Evolutionary conservation across 2,797 vertebrate species (phyloP).

Genomic region (Peromyscus aztecus): DNA sequence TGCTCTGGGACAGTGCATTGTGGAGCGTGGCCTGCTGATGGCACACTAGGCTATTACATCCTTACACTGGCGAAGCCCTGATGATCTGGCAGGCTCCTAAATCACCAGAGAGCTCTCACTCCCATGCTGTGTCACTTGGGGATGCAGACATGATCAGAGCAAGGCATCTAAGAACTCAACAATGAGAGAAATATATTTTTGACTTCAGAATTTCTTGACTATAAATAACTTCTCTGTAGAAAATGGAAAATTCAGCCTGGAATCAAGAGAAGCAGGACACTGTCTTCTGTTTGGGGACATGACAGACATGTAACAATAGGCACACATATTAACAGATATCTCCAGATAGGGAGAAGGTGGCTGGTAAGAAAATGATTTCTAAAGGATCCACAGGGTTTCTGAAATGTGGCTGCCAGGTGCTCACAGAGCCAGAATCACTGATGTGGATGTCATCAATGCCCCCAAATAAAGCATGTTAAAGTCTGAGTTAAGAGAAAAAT

Average conservation of each 20-base stretch:
- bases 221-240: slow-evolving; percentile 69
- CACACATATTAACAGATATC: background rate
- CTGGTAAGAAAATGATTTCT: slow-evolving; percentile 71
- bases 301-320: slow-evolving; percentile 45
- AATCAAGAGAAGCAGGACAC: slow-evolving; percentile 60
- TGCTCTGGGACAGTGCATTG: slow-evolving; percentile 64
- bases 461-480: slow-evolving; percentile 74
- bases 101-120: slow-evolving; percentile 75
- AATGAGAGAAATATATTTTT: slow-evolving; percentile 65
- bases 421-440: slow-evolving; percentile 41
- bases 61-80: slow-evolving; percentile 73
- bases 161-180: slow-evolving; percentile 74
- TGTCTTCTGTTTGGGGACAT: slow-evolving; percentile 48
- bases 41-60: slow-evolving; percentile 66
- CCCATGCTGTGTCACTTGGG: slow-evolving; percentile 78
- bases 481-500: slow-evolving; percentile 70
- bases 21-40: slow-evolving; percentile 11
- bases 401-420: slow-evolving; percentile 61
- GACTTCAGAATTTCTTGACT: slow-evolving; percentile 70
- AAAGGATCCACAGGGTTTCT: slow-evolving; percentile 60
- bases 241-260: slow-evolving; percentile 58
- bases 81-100: slow-evolving; percentile 73
- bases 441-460: slow-evolving; percentile 49
- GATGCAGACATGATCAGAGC: slow-evolving; percentile 75
- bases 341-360: background rate